These are phyloP conservation scores for Rhodophaea formosa DNA, from an alignment of 2,888 invertebrate genomes.

Conservation along the genomic window DNA sequence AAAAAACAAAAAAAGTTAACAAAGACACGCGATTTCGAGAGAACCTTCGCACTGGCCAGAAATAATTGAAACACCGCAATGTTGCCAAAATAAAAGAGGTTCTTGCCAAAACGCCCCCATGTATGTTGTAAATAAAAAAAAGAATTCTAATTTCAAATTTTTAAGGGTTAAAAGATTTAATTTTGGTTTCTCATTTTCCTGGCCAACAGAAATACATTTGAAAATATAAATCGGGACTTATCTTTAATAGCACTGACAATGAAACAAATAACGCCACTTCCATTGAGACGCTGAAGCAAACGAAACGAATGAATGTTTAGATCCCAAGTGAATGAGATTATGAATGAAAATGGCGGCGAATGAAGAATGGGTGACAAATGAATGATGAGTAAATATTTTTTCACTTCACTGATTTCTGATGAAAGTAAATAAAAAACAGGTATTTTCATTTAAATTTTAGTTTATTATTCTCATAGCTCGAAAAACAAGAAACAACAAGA, in stretches of 20 bases:
- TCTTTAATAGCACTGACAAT: conserved; percentile 11
- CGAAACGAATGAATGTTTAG: not conserved
- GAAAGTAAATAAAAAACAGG: conserved; percentile 10
- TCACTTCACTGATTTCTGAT: too few species aligned
- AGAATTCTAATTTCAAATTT: too few species aligned
- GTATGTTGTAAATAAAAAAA: too few species aligned
- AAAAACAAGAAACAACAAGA: conserved; percentile 13
- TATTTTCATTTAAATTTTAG: conserved; percentile 14
- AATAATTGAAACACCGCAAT: conserved; percentile 8
- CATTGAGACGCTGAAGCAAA: not conserved
- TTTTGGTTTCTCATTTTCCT: conserved; percentile 10
- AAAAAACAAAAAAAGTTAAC: conserved; percentile 48
- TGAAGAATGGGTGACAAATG: not conserved
- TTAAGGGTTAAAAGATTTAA: not conserved
- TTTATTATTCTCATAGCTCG: conserved; percentile 21
- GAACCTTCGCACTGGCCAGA: not conserved
- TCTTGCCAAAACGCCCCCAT: too few species aligned
- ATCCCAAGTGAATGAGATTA: conserved; percentile 2
- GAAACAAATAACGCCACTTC: conserved; percentile 1
- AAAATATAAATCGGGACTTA: conserved; percentile 14
- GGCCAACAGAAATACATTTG: not conserved
- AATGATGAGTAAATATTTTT: not conserved
- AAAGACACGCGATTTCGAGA: conserved; percentile 4
- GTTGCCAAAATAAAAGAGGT: conserved; percentile 1
- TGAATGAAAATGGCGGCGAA: conserved; percentile 6